Evolutionary conservation across 2,888 invertebrate genomes (phyloP), one percentile per base, ranked within the genome.

Genomic region (Ephialtes manifestator): DNA sequence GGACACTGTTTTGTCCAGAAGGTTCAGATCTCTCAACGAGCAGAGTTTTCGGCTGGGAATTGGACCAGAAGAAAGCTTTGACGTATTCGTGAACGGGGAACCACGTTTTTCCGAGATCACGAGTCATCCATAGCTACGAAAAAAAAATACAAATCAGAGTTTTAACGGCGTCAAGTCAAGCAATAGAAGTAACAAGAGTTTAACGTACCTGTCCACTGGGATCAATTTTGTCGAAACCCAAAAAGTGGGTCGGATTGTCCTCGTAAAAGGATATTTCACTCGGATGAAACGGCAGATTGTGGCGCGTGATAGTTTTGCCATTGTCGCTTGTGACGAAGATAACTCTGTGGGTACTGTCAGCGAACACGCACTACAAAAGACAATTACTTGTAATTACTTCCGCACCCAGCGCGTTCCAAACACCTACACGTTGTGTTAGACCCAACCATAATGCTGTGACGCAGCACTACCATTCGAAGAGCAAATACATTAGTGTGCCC

Each of bases 231-330:
- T 98, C 98, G 93, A 97, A 94, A 67, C 96, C 96, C 63, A 98
- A 95, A 91, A 97, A 96, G 87, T 96, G 95, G 67, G 95, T 95
- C 0, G 96, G 96, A 86, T 97, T 95, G 75, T 95, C 95, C 78
- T 97, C 97, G 91, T 97, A 97, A 92, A 97, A 97, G 0, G 96
- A 95, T 83, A 98, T 95, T 89, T 97, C 97, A 85, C 96, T 97
- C 0, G 98, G 98, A 70, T 96, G 96, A 94, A 98, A 98, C 51
- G 94, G 94, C 77, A 98, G 94, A 84, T 96, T 94, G 2, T 96
- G 94, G 85, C 95, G 95, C 53, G 94, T 94, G 86, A 98, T 96
- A n/a, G 94, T 96, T 58, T 94, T 94, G 0, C 97, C 97, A 94
- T 97, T 96, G 94, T 98, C 96, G 60, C 94, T 95, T 0, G 98